phyloP scores from a whole-genome alignment of 2,113 vertebrate species.

The Lethenteron reissneri region DNA sequence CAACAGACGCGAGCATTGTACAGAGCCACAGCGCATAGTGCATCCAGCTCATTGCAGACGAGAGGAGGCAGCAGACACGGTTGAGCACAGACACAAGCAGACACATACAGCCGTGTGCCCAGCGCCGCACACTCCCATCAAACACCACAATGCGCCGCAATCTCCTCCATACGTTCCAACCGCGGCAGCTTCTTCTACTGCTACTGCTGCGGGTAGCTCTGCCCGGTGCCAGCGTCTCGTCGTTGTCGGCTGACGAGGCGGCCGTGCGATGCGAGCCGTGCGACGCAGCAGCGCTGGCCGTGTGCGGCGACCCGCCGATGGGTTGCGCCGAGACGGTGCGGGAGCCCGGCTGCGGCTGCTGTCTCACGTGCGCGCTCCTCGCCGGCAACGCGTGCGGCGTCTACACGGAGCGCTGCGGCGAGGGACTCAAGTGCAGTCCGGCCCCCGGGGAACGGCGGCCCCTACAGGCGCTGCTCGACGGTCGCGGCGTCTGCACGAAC shows the following conservation, averaged over 20 bases:
- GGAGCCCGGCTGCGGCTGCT: conserved; percentile 75
- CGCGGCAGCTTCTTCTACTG: too few relatives aligned
- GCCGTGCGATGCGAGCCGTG: conserved; percentile 62
- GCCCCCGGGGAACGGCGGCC: conserved; percentile 35
- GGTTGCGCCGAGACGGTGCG: conserved; percentile 46
- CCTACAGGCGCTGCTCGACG: conserved; percentile 55
- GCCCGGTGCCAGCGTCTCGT: conserved; percentile 14
- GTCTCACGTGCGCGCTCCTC: conserved; percentile 50
- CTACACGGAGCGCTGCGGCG: conserved; percentile 58
- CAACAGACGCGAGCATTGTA: too few relatives aligned
- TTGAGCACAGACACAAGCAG: too few relatives aligned
- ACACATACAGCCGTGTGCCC: too few relatives aligned
- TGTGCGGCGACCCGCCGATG: conserved; percentile 38
- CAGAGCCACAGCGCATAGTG: too few relatives aligned
- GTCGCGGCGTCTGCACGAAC: conserved; percentile 49
- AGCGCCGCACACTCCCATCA: too few relatives aligned
- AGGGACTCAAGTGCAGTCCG: conserved; percentile 40
- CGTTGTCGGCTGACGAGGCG: conserved; percentile 30
- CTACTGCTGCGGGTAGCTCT: conserved; percentile 21
- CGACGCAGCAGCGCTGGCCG: conserved; percentile 33
- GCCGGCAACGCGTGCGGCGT: conserved; percentile 47
- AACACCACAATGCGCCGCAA: too few relatives aligned
- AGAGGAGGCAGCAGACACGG: too few relatives aligned
- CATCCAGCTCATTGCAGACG: too few relatives aligned
- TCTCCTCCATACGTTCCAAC: too few relatives aligned